Evolutionary conservation across 2,113 vertebrate genomes (phyloP), one percentile per base, ranked within the genome.

Genomic region (Etheostoma cragini): DNA sequence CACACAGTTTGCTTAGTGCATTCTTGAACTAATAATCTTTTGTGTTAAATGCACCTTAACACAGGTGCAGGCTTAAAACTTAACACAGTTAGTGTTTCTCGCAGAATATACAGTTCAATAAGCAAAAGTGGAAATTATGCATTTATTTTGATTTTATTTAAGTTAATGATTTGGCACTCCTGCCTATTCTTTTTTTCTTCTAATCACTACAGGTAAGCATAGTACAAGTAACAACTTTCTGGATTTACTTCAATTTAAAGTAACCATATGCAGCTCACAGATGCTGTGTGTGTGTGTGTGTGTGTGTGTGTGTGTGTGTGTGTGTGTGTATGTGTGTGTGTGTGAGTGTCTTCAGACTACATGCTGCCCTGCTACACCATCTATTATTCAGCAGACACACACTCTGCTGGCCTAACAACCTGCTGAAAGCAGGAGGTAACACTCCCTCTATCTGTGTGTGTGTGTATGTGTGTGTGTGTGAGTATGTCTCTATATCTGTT

Each of bases 361-460:
- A 91, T 89, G 88, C 78, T 72, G 73, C 72, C 81, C 76, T 82
- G 83, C 88, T 84, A 76, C 83, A 78, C 33, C 79, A 93, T 93
- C 83, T 86, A 93, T 93, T 91, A 93, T 93, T 91, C 88, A 93
- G 76, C 70, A 91, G 84, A 85, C 89, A 91, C 84, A 90, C 89
- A 89, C 92, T 90, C 86, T 87, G 54, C 86, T 87, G 84, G 89
- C 76, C 88, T 90, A 90, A 90, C 90, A 91, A 91, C 83, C 88
- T 82, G 85, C 89, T 83, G 87, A 91, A 91, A 91, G 86, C 81
- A 85, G 71, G 76, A 79, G 84, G 84, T 83, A 86, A 82, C 83
- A 76, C 57, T 87, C 64, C 66, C 50, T 68, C 5, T 35, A 1
- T 72, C 33, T 74, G 71, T 73, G 57, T 80, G 72, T 78, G 64